These are phyloP conservation scores for Heterodera filipjevi DNA, from an alignment of 2,888 invertebrate genomes.

Conservation along the genomic window DNA sequence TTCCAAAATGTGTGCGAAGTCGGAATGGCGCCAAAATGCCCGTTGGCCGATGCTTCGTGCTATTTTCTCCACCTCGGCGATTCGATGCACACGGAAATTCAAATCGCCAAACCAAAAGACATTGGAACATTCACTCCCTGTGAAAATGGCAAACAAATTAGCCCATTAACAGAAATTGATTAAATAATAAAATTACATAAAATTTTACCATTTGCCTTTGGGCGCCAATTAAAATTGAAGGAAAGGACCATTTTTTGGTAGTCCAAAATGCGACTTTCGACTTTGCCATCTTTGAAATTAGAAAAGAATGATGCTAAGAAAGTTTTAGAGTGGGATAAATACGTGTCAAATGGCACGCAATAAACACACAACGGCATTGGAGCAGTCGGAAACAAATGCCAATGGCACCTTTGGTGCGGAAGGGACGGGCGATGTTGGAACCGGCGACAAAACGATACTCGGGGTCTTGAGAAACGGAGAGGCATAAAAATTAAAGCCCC, in stretches of 20 bases:
- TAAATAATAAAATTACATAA: neutral
- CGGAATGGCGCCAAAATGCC: slow-evolving; percentile 35
- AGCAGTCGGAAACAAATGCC: slow-evolving; percentile 89
- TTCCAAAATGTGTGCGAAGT: slow-evolving; percentile 36
- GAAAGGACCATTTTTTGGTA: slow-evolving; percentile 50
- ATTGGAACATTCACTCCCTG: slow-evolving; percentile 30
- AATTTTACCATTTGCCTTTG: neutral
- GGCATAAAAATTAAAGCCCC: neutral
- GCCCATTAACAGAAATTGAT: neutral
- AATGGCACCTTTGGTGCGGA: slow-evolving; percentile 86
- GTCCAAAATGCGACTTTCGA: slow-evolving; percentile 54
- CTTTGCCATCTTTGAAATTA: slow-evolving; percentile 48
- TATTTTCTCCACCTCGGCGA: slow-evolving; percentile 25
- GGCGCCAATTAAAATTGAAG: slow-evolving; percentile 38
- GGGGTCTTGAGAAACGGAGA: slow-evolving; percentile 43
- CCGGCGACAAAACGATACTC: slow-evolving; percentile 54
- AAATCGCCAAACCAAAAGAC: slow-evolving; percentile 61
- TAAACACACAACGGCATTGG: slow-evolving; percentile 90
- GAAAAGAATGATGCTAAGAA: neutral
- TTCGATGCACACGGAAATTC: slow-evolving; percentile 55
- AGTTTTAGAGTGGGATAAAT: slow-evolving; percentile 34
- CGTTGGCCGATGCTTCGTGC: slow-evolving; percentile 29
- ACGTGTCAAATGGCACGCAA: slow-evolving; percentile 91
- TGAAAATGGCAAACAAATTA: neutral
- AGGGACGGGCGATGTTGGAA: slow-evolving; percentile 53